Evolutionary conservation across 2,797 vertebrate species (phyloP).

Genomic region (Arnoldichthys spilopterus): DNA sequence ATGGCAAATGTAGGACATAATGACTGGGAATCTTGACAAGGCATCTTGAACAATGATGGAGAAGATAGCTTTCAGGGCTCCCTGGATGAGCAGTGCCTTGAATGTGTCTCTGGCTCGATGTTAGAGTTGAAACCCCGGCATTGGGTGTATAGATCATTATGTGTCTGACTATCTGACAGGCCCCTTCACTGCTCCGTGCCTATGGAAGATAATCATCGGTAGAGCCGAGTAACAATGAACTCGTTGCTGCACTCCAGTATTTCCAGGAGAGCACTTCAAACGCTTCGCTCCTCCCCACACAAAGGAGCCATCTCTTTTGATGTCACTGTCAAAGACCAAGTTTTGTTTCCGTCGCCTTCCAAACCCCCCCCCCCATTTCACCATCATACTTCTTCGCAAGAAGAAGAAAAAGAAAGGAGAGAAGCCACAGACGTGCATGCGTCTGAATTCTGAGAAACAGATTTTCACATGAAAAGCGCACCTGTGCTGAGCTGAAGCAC

Average conservation of each 20-base stretch:
- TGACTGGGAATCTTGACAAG: constrained; percentile 46
- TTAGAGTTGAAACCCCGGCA: constrained; percentile 50
- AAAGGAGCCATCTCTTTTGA: constrained; percentile 81
- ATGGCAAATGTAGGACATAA: constrained; percentile 26
- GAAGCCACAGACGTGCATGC: constrained; percentile 65
- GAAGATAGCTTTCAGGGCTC: constrained; percentile 37
- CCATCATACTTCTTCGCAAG: constrained; percentile 36
- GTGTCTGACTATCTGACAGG: constrained; percentile 79
- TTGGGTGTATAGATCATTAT: constrained; percentile 83
- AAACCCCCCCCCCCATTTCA: constrained; percentile 59
- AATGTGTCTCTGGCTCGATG: constrained; percentile 48
- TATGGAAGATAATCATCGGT: constrained; percentile 81
- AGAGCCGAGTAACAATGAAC: constrained; percentile 78
- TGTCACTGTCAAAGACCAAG: constrained; percentile 81
- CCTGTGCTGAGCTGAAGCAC: constrained; percentile 72
- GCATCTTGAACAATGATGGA: constrained; percentile 33
- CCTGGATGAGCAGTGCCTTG: constrained; percentile 46
- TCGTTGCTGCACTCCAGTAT: constrained; percentile 78
- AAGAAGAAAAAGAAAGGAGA: constrained; percentile 27
- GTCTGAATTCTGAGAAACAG: constrained; percentile 71
- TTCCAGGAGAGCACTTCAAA: constrained; percentile 81
- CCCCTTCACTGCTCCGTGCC: constrained; percentile 72
- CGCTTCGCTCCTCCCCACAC: constrained; percentile 78
- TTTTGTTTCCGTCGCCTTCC: constrained; percentile 75
- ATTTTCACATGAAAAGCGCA: constrained; percentile 80